A percentile compares a stretch with the other conserved stretches of the same genome.
phyloP scores from a whole-genome alignment of 1,140 invertebrate species.

The Cyclargus thomasi region DNA sequence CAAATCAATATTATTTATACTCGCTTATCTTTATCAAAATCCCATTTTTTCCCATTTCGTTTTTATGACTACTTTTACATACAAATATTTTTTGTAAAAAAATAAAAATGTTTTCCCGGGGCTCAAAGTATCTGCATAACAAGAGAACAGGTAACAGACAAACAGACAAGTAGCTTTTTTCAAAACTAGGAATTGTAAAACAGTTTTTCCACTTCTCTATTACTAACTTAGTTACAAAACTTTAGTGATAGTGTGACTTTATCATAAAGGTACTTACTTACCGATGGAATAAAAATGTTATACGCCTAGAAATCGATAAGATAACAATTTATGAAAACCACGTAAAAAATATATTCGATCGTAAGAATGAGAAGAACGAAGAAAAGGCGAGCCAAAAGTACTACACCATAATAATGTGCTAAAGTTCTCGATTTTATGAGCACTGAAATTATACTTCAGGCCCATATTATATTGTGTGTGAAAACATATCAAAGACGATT shows the following conservation, averaged over 20 bases:
- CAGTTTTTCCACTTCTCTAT: neutral
- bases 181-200: too few species aligned
- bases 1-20: neutral
- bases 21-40: neutral
- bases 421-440: neutral
- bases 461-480: neutral
- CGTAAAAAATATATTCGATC: neutral
- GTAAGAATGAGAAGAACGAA: neutral
- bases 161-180: too few species aligned
- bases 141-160: too few species aligned
- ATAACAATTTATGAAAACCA: neutral
- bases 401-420: neutral
- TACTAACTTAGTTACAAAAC: neutral
- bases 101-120: too few species aligned
- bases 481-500: conserved; percentile 12
- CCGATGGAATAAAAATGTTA: neutral
- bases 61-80: too few species aligned
- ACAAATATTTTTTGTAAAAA: too few species aligned
- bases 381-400: conserved; percentile 2
- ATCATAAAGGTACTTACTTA: neutral
- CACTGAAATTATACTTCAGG: neutral
- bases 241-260: neutral
- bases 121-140: too few species aligned
- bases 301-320: neutral
- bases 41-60: too few species aligned